Evolutionary conservation across 2,797 vertebrate genomes (phyloP).

Genomic region (Cuniculus paca): DNA sequence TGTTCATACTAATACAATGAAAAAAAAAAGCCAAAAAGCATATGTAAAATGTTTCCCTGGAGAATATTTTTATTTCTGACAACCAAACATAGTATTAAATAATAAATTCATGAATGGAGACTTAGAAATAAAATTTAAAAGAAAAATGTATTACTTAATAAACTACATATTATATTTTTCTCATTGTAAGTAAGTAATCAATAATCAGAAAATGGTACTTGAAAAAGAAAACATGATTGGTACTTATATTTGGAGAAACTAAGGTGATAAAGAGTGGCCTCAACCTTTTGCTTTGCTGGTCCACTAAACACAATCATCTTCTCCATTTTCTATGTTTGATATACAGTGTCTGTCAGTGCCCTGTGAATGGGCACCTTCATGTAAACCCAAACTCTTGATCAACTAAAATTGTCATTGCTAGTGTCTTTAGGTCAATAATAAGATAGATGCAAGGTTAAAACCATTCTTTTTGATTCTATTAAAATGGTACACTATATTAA

Average conservation of each 20-base stretch:
- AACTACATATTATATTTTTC: background rate
- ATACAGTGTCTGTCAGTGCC: background rate
- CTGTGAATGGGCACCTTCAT: background rate
- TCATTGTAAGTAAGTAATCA: conserved; percentile 41
- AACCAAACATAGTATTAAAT: background rate
- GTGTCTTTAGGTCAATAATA: background rate
- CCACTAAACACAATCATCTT: background rate
- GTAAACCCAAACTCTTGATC: conserved; percentile 16
- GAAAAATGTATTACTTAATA: background rate
- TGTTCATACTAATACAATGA: background rate
- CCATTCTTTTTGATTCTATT: conserved; percentile 28
- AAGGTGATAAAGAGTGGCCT: background rate
- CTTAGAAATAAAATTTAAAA: background rate
- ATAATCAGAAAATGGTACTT: background rate
- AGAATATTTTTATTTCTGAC: background rate
- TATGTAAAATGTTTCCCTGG: conserved; percentile 40
- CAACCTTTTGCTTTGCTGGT: background rate
- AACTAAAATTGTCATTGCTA: background rate
- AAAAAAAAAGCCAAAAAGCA: background rate
- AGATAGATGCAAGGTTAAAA: background rate
- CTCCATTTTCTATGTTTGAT: conserved; percentile 41
- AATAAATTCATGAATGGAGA: background rate
- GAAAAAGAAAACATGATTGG: conserved; percentile 13
- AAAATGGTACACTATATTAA: conserved; percentile 75
- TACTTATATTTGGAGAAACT: conserved; percentile 14